These are phyloP conservation scores for Paracyprichromis sp. DNA, from an alignment of 2,113 vertebrate species.

Conservation along the genomic window DNA sequence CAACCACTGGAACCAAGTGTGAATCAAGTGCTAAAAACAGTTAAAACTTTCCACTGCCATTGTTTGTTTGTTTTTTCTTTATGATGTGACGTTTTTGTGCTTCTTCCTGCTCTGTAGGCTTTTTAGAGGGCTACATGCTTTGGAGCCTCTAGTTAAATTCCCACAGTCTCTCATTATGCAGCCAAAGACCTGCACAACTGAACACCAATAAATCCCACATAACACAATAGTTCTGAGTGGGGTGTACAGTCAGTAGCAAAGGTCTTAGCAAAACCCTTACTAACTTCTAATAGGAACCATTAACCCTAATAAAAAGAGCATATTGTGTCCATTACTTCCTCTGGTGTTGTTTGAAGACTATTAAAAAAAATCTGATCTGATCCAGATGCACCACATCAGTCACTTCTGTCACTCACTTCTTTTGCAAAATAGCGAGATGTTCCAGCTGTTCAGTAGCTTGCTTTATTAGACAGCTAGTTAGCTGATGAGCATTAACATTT, in stretches of 20 bases:
- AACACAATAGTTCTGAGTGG: neutral
- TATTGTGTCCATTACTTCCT: neutral
- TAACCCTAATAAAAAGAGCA: neutral
- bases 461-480: neutral
- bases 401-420: neutral
- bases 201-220: neutral
- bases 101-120: neutral
- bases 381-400: neutral
- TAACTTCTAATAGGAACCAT: neutral
- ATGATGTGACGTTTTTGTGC: neutral
- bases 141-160: neutral
- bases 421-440: neutral
- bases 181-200: neutral
- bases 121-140: neutral
- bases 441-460: neutral
- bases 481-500: neutral
- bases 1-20: neutral
- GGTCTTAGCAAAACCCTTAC: neutral
- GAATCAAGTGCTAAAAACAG: neutral
- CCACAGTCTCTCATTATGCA: neutral
- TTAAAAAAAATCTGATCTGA: neutral
- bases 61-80: neutral
- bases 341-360: neutral
- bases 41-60: neutral
- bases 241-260: neutral